A percentile compares a stretch with the other conserved stretches of the same genome.
These are phyloP conservation scores for Silurus meridionalis DNA, from an alignment of 2,113 vertebrate genomes.

Conservation along the genomic window DNA sequence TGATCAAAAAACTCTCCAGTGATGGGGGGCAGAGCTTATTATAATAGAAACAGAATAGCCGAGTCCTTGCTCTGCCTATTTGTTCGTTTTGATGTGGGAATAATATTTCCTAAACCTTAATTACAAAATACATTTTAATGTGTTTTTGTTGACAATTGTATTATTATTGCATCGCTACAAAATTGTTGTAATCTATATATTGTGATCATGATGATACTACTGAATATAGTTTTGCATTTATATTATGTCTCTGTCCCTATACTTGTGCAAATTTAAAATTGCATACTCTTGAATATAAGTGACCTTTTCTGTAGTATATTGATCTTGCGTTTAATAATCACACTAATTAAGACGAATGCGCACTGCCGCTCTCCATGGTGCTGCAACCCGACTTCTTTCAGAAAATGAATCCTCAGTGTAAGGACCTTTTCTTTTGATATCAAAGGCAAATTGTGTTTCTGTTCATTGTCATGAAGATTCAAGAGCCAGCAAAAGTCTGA, in stretches of 20 bases:
- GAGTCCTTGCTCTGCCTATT: conserved; percentile 85
- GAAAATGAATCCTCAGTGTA: not conserved
- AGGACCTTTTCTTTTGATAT: not conserved
- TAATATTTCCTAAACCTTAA: not conserved
- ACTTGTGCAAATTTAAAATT: not conserved
- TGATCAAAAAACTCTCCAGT: conserved; percentile 42
- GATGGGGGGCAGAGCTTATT: not conserved
- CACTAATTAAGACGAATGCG: conserved; percentile 10
- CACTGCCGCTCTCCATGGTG: conserved; percentile 69
- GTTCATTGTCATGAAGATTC: too few species aligned
- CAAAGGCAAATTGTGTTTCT: too few species aligned
- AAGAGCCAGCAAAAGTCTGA: not conserved
- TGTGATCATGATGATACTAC: not conserved
- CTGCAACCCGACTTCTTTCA: conserved; percentile 52
- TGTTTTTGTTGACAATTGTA: not conserved
- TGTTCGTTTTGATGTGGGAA: conserved; percentile 61
- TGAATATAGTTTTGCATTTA: not conserved
- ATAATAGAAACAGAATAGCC: conserved; percentile 8
- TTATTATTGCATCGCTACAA: not conserved
- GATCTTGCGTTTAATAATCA: conserved; percentile 24
- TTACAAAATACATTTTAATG: not conserved
- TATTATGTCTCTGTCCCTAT: not conserved
- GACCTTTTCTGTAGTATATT: not conserved
- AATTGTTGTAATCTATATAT: not conserved
- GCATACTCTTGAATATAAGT: not conserved